Conservation (phyloP, 2,113 vertebrate genomes). For the Ptilorrhoa leucosticta region DNA sequence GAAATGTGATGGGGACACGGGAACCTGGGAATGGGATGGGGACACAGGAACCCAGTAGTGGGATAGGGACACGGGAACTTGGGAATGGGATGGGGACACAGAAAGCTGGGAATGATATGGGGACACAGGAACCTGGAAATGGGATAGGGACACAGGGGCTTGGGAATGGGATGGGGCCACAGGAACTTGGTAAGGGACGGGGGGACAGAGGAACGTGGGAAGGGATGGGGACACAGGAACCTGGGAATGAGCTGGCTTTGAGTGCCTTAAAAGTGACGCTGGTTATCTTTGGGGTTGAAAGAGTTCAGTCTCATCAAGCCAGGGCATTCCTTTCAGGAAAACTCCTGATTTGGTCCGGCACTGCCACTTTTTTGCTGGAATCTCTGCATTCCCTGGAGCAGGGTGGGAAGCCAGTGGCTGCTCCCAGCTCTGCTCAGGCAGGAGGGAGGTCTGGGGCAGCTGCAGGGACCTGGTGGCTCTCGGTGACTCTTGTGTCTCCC, state of each 20-base stretch:
- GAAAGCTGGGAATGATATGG: too few species aligned
- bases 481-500: neutral
- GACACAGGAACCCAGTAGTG: too few species aligned
- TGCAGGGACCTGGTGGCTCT: neutral
- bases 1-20: too few species aligned
- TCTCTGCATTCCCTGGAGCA: neutral
- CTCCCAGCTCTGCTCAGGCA: neutral
- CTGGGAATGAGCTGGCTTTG: neutral
- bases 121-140: too few species aligned
- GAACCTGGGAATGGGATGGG: too few species aligned
- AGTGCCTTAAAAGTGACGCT: fast-evolving
- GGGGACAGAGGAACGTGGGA: neutral
- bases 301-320: neutral
- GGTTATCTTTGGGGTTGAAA: neutral
- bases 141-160: neutral
- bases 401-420: neutral
- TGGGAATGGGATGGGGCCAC: neutral
- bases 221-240: neutral
- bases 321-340: neutral
- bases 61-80: too few species aligned
- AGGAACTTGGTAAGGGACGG: neutral
- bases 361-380: neutral
- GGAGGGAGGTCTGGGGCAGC: neutral
- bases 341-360: neutral
- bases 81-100: too few species aligned